A percentile compares a stretch with the other conserved stretches of the same genome.
These are phyloP conservation scores for Saguinus midas DNA, from an alignment of 2,113 vertebrate species.

Conservation along the genomic window DNA sequence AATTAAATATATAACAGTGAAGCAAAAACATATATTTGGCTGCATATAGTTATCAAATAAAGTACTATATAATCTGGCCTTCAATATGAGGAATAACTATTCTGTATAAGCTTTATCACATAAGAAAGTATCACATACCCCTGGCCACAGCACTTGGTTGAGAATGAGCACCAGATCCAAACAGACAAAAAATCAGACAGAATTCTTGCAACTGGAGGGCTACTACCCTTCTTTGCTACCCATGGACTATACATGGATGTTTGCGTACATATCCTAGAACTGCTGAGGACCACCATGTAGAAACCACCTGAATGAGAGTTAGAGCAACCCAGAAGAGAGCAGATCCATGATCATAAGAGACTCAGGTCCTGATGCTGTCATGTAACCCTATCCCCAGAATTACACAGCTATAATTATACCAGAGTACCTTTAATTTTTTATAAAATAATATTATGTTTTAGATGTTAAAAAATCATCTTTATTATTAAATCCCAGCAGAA, in stretches of 20 bases:
- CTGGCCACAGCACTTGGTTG: background rate
- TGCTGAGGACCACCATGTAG: background rate
- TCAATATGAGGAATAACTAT: background rate
- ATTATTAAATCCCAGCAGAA: background rate
- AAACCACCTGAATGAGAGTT: background rate
- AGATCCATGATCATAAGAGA: background rate
- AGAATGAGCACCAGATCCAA: background rate
- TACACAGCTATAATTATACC: background rate
- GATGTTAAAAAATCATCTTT: constrained; percentile 2
- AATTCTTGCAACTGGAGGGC: background rate
- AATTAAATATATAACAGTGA: background rate
- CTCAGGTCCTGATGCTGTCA: background rate
- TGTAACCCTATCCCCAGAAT: background rate
- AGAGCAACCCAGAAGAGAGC: background rate
- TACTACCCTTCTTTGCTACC: background rate
- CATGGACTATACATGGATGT: background rate
- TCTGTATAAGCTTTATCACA: background rate
- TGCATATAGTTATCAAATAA: background rate
- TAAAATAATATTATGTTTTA: background rate
- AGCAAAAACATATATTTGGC: background rate
- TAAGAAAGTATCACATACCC: background rate
- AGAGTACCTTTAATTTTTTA: background rate
- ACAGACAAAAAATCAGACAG: background rate
- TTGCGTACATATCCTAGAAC: background rate
- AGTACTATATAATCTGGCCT: background rate